phyloP scores from a whole-genome alignment of 2,888 invertebrate genomes.

The Xestoiulus laeticollis region DNA sequence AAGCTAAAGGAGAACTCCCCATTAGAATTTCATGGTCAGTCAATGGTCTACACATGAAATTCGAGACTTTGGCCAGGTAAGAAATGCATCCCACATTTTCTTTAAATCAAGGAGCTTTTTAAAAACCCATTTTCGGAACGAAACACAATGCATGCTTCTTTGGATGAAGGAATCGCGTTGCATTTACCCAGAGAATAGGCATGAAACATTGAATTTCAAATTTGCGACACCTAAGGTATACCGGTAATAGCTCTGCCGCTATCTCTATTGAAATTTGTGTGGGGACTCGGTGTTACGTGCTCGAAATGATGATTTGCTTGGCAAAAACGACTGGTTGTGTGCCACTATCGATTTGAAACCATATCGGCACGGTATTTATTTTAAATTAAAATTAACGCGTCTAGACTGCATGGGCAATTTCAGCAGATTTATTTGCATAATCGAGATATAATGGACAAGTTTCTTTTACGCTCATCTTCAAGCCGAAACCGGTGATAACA shows the following conservation, averaged over 20 bases:
- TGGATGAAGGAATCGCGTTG: not conserved
- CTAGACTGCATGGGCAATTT: not conserved
- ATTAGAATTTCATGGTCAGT: conserved; percentile 63
- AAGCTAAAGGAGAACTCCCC: conserved; percentile 64
- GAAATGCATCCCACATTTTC: not conserved
- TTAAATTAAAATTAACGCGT: not conserved
- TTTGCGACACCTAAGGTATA: not conserved
- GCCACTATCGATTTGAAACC: not conserved
- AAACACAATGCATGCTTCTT: not conserved
- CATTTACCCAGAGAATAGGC: not conserved
- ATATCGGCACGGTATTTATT: not conserved
- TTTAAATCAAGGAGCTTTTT: not conserved
- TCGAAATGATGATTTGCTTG: not conserved
- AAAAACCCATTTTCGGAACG: not conserved
- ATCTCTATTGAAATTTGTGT: not conserved
- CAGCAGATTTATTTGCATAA: not conserved
- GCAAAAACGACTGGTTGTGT: not conserved
- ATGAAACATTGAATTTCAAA: not conserved
- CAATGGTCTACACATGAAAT: conserved; percentile 54
- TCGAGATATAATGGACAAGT: not conserved
- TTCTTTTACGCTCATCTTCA: not conserved
- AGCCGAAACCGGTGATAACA: not conserved
- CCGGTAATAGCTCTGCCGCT: not conserved
- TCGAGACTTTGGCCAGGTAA: conserved; percentile 50
- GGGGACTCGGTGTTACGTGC: not conserved